Evolutionary conservation across 2,888 invertebrate genomes (phyloP).

Genomic region (Toxonevra muliebris): DNA sequence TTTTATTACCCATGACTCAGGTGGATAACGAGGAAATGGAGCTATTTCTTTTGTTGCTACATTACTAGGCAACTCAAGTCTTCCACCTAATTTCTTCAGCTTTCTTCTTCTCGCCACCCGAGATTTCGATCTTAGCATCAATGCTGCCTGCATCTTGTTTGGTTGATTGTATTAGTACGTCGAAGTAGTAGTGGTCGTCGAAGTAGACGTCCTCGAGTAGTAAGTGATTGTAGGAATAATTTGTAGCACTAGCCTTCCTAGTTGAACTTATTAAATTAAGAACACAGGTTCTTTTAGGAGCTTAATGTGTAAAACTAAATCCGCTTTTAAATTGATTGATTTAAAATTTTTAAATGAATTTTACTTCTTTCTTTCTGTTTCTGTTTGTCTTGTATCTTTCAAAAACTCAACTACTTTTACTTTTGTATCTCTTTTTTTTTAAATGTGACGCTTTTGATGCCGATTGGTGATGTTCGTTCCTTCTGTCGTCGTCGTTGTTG

Average conservation of each 20-base stretch:
- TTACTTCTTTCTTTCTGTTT: background rate
- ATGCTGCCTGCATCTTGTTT: constrained; percentile 85
- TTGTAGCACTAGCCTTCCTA: constrained; percentile 19
- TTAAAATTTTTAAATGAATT: constrained; percentile 1
- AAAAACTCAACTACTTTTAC: no score
- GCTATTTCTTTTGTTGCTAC: constrained; percentile 87
- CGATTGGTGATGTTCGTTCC: no score
- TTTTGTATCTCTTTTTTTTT: no score
- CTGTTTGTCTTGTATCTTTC: background rate
- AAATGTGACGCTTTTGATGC: no score
- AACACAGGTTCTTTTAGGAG: constrained; percentile 60
- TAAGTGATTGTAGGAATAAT: constrained; percentile 21
- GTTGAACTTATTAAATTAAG: constrained; percentile 44
- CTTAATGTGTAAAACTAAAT: constrained; percentile 58
- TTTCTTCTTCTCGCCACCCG: constrained; percentile 83
- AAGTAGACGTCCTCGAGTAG: constrained; percentile 31
- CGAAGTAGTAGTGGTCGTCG: constrained; percentile 21
- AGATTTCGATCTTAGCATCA: constrained; percentile 91
- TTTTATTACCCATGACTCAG: constrained; percentile 68
- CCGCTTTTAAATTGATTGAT: constrained; percentile 41
- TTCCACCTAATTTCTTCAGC: constrained; percentile 77
- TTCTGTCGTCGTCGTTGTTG: no score
- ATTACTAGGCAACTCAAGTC: constrained; percentile 85
- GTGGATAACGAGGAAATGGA: constrained; percentile 88
- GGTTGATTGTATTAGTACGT: constrained; percentile 39